Conservation (phyloP, 2,113 vertebrate genomes). For the Dissostichus mawsoni region DNA sequence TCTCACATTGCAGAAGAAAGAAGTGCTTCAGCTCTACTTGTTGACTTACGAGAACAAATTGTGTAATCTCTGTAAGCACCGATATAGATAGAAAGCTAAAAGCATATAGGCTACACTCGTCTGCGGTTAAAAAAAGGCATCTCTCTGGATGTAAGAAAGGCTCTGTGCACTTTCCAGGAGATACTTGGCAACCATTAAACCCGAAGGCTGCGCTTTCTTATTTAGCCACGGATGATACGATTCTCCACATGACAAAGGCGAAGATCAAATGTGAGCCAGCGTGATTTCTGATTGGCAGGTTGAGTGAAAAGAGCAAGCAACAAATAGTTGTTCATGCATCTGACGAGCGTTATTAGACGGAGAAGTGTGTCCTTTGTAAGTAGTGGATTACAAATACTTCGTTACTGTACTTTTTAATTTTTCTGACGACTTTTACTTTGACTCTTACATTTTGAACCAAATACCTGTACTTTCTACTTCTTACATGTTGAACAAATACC, state of each 20-base stretch:
- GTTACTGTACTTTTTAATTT: no score
- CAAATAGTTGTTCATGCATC: not conserved
- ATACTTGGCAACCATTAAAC: slow-evolving; percentile 15
- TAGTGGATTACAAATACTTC: no score
- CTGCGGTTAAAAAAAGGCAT: slow-evolving; percentile 30
- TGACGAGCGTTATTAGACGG: slow-evolving; percentile 12
- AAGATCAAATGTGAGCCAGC: slow-evolving; percentile 29
- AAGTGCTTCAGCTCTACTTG: not conserved
- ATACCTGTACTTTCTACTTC: no score
- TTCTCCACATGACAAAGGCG: slow-evolving; percentile 32
- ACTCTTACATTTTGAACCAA: no score
- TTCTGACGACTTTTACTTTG: no score
- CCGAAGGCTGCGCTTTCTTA: slow-evolving; percentile 25
- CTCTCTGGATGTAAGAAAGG: slow-evolving; percentile 18
- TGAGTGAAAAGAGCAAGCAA: slow-evolving; percentile 19
- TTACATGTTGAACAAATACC: no score
- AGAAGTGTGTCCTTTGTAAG: no score
- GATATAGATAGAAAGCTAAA: slow-evolving; percentile 3
- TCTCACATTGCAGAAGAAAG: not conserved
- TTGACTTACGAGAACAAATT: slow-evolving; percentile 8
- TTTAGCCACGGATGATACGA: slow-evolving; percentile 31
- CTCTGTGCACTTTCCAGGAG: slow-evolving; percentile 42
- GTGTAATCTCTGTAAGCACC: not conserved
- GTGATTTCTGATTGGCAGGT: slow-evolving; percentile 48
- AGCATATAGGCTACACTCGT: not conserved